These are phyloP conservation scores for Chloebia gouldiae DNA, from an alignment of 2,113 vertebrate genomes.

Conservation along the genomic window DNA sequence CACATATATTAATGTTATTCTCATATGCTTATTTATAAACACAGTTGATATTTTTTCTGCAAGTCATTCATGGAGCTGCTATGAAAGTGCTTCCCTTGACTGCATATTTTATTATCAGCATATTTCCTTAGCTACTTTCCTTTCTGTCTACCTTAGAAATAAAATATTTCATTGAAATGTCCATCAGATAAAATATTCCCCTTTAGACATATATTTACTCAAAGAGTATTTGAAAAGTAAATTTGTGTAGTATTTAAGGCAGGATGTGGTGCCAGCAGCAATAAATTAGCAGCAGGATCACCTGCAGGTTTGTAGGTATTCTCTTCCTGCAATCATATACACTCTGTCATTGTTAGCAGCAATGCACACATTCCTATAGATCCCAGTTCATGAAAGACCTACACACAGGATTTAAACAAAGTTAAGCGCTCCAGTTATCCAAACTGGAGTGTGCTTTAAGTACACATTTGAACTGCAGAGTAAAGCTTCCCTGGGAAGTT, in stretches of 20 bases:
- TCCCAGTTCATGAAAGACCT: not conserved
- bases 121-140: constrained; percentile 69
- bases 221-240: constrained; percentile 62
- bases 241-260: constrained; percentile 57
- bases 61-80: constrained; percentile 13
- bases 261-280: constrained; percentile 8
- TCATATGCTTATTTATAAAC: constrained; percentile 49
- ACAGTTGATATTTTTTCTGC: constrained; percentile 44
- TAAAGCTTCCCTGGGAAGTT: not conserved
- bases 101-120: constrained; percentile 51
- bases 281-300: constrained; percentile 37
- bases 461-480: not conserved
- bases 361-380: not conserved
- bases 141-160: constrained; percentile 52
- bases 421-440: not conserved
- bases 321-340: not conserved
- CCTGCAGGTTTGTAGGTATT: not conserved
- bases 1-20: constrained; percentile 11
- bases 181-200: constrained; percentile 65
- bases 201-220: constrained; percentile 59
- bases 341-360: not conserved
- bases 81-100: constrained; percentile 18
- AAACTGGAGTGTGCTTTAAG: not conserved
- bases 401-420: not conserved
- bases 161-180: constrained; percentile 59